phyloP scores from a whole-genome alignment of 2,888 invertebrate species.

The Synanthedon tipuliformis region DNA sequence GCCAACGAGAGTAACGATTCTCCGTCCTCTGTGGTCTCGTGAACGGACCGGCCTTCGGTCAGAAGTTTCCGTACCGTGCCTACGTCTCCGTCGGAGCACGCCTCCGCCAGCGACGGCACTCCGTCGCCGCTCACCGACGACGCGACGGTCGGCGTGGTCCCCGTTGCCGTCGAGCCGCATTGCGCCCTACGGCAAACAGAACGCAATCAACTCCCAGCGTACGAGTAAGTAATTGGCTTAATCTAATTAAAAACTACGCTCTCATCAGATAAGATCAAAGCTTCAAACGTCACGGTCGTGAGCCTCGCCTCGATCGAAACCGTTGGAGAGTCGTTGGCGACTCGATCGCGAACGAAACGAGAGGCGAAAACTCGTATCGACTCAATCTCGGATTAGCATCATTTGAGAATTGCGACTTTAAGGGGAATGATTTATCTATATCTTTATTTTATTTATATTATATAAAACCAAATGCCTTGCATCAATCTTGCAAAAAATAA shows the following conservation, averaged over 20 bases:
- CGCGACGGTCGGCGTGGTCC: constrained; percentile 32
- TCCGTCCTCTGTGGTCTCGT: constrained; percentile 97
- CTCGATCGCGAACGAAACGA: constrained; percentile 37
- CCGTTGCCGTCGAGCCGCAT: constrained; percentile 57
- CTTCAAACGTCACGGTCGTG: constrained; percentile 51
- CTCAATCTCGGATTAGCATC: constrained; percentile 76
- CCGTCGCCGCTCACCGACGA: constrained; percentile 57
- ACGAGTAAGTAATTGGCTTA: not conserved
- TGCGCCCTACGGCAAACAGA: constrained; percentile 37
- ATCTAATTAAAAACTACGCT: not conserved
- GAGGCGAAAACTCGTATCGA: constrained; percentile 30
- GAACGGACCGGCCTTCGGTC: constrained; percentile 92
- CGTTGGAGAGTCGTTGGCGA: constrained; percentile 24
- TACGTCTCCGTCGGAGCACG: constrained; percentile 95
- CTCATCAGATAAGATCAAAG: constrained; percentile 68
- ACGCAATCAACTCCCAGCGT: not conserved
- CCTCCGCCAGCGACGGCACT: constrained; percentile 86
- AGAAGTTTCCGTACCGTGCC: constrained; percentile 91
- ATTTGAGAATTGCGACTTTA: constrained; percentile 21
- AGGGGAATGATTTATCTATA: too few relatives aligned
- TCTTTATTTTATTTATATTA: too few relatives aligned
- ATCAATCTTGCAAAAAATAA: too few relatives aligned
- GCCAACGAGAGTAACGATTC: constrained; percentile 96
- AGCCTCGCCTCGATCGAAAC: constrained; percentile 44
- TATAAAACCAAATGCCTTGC: too few relatives aligned